Evolutionary conservation across 2,888 invertebrate genomes (phyloP).

Genomic region (Dicranocentrus wangi): DNA sequence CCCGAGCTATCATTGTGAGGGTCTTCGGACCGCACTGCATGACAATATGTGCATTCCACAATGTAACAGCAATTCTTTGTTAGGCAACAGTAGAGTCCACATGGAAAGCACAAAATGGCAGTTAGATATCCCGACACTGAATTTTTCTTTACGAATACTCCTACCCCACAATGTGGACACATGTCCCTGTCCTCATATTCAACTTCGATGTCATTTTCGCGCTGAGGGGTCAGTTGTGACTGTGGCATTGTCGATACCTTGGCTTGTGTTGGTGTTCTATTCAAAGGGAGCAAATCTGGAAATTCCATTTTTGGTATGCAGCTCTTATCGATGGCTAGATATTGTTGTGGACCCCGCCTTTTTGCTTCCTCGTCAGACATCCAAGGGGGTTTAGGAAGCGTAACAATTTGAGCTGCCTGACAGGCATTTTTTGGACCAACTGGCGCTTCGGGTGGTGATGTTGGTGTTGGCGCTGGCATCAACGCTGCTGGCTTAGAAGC

Average conservation of each 20-base stretch:
- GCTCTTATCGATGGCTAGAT: background rate
- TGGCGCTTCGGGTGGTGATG: background rate
- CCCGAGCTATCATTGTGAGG: no score
- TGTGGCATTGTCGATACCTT: no score
- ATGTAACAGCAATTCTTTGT: slow-evolving; percentile 35
- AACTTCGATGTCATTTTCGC: background rate
- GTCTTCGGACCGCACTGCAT: slow-evolving; percentile 9
- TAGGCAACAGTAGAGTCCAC: slow-evolving; percentile 54
- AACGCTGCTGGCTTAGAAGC: background rate
- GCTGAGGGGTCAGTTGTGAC: background rate
- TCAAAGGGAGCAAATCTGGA: background rate
- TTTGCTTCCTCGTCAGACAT: background rate
- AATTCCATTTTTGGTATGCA: slow-evolving; percentile 8
- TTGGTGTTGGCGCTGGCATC: background rate
- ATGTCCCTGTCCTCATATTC: background rate
- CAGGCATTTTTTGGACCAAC: background rate
- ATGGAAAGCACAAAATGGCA: slow-evolving; percentile 51
- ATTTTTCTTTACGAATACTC: slow-evolving; percentile 36
- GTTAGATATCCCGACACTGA: slow-evolving; percentile 48
- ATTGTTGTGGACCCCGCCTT: background rate
- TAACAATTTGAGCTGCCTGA: slow-evolving; percentile 13
- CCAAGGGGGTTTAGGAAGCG: slow-evolving; percentile 1
- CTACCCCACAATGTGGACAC: slow-evolving; percentile 52
- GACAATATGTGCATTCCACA: slow-evolving; percentile 54
- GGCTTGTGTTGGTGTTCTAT: background rate